Percentiles rank a stretch among this genome's conserved stretches.
phyloP scores from a whole-genome alignment of 2,888 invertebrate genomes.

The Lysandra coridon region DNA sequence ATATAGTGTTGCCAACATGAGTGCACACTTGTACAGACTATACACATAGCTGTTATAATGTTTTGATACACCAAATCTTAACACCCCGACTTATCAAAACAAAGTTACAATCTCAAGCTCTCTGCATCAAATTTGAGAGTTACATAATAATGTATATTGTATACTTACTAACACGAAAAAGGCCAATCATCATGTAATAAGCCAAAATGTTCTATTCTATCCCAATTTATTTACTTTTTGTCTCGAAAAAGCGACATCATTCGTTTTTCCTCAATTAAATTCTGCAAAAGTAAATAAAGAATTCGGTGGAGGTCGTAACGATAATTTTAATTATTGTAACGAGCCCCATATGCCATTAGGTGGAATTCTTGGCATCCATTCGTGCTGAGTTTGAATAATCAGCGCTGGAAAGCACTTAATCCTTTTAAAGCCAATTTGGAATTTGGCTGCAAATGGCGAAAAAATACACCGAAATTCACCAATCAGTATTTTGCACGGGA shows the following conservation, averaged over 20 bases:
- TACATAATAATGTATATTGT: no score
- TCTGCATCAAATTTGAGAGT: no score
- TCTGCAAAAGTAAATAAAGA: not conserved
- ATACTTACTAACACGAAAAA: no score
- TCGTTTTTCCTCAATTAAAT: not conserved
- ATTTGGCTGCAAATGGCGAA: slow-evolving; percentile 27
- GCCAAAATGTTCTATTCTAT: no score
- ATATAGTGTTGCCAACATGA: no score
- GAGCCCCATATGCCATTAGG: slow-evolving; percentile 4
- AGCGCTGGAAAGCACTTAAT: slow-evolving; percentile 28
- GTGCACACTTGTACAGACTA: no score
- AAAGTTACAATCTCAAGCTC: no score
- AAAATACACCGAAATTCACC: slow-evolving; percentile 9
- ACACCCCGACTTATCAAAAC: no score
- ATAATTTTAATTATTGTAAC: slow-evolving; percentile 30
- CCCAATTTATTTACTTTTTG: no score
- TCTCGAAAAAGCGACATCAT: not conserved
- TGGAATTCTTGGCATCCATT: slow-evolving; percentile 29
- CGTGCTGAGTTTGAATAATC: slow-evolving; percentile 30
- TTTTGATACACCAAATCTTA: no score
- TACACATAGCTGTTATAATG: no score
- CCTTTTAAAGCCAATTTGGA: slow-evolving; percentile 21
- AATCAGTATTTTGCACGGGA: slow-evolving; percentile 8
- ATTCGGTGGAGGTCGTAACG: not conserved
- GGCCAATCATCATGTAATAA: no score